phyloP scores from a whole-genome alignment of 2,888 invertebrate genomes.

The Sesia apiformis region DNA sequence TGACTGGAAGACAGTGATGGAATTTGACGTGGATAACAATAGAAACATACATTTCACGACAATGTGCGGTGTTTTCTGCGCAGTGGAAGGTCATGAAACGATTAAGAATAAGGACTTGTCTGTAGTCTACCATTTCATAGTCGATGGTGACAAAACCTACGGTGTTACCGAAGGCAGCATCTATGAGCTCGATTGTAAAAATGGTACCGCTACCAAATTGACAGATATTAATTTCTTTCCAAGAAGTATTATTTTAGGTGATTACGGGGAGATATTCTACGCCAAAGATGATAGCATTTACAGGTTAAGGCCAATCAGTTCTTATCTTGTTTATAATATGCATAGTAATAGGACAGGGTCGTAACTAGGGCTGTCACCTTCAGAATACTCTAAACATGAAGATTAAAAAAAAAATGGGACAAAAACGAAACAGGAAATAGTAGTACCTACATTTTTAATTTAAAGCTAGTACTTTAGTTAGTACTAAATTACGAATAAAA shows the following conservation, averaged over 20 bases:
- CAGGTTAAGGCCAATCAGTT: conserved; percentile 45
- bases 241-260: conserved; percentile 49
- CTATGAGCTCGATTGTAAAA: conserved; percentile 44
- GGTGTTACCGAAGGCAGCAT: conserved; percentile 41
- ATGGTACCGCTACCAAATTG: conserved; percentile 46
- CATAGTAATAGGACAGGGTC: too few relatives aligned
- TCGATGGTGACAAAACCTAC: conserved; percentile 38
- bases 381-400: too few relatives aligned
- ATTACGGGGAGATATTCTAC: conserved; percentile 60
- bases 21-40: conserved; percentile 49
- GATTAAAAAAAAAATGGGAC: too few relatives aligned
- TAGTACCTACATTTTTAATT: too few relatives aligned
- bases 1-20: conserved; percentile 43
- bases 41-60: conserved; percentile 50
- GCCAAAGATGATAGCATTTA: conserved; percentile 40
- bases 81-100: conserved; percentile 28
- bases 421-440: too few relatives aligned
- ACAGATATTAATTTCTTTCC: conserved; percentile 40
- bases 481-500: too few relatives aligned
- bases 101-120: conserved; percentile 33
- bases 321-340: conserved; percentile 43
- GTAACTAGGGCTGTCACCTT: too few relatives aligned
- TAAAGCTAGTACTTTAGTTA: too few relatives aligned
- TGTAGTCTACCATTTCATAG: conserved; percentile 7
- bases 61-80: conserved; percentile 57